Percentiles rank a stretch among this genome's conserved stretches.
Conservation (phyloP, 2,113 vertebrate genomes). For the Pogonocichla stellata region DNA sequence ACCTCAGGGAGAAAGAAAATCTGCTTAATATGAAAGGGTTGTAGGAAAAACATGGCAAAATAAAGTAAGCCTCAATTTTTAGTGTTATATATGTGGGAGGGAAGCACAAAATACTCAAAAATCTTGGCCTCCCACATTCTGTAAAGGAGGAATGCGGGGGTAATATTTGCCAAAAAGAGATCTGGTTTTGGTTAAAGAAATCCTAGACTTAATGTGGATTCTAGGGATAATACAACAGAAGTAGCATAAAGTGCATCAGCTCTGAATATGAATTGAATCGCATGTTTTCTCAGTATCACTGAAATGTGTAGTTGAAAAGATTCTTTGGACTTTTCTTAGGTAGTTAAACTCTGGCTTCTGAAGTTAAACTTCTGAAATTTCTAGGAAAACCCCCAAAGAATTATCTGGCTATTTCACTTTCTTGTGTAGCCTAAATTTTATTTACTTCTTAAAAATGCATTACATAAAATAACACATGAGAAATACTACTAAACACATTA, state of each 20-base stretch:
- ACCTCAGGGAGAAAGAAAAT: background rate
- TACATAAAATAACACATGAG: background rate
- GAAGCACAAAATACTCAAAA: background rate
- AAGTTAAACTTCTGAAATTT: background rate
- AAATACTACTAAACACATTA: background rate
- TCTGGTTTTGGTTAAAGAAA: slow-evolving; percentile 40
- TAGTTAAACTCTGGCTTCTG: background rate
- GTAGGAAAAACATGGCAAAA: background rate
- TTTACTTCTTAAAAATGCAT: background rate
- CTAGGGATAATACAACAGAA: background rate
- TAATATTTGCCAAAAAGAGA: background rate
- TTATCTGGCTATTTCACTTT: background rate
- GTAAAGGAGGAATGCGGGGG: background rate
- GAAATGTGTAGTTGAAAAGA: background rate
- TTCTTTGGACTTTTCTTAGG: background rate
- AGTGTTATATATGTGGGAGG: background rate
- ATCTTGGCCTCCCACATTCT: background rate
- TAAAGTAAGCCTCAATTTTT: background rate
- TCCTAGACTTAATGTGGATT: background rate
- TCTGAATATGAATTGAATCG: background rate
- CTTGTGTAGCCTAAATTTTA: background rate
- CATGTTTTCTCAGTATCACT: background rate
- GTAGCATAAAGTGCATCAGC: background rate
- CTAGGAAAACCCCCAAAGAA: accelerated
- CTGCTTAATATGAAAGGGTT: background rate